Evolutionary conservation across 1,140 invertebrate species (phyloP), one percentile per base, ranked within the genome.

Genomic region (Bombus sylvicola): DNA sequence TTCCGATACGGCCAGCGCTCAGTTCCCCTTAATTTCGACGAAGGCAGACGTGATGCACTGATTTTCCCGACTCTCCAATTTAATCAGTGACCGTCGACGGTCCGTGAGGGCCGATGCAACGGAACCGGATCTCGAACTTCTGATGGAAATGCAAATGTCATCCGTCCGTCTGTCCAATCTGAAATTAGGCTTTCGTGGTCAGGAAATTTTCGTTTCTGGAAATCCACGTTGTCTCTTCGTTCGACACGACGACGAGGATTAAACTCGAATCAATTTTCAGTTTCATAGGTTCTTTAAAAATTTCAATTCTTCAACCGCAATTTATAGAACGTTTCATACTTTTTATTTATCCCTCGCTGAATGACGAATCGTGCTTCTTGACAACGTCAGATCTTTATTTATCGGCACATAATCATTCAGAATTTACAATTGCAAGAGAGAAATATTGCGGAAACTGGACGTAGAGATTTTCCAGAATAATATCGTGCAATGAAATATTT

Each of bases 61-160:
- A 84, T 84, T 84, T 84, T 79, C 82, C 75, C 66, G 82, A 62
- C 82, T 84, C 71, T 84, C 66, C 75, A 84, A 84, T 84, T 84
- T 84, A 84, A 84, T 84, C 82, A 84, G 75, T 79, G 64, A 79
- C 75, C 75, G 82, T 39, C 37, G 47, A 53, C 69, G 8, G 39
- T 41, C 71, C 71, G 71, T 31, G 57, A 37, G 62, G 31, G 68
- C 37, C 81, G 68, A 59, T 62, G 81, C 59, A 79, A 59, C 82
- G 82, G 71, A 84, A 84, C 66, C 39, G 75, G 39, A 79, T 59
- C 41, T 68, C 75, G 82, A 84, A 71, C 77, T 79, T 31, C 75
- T 79, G 82, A 79, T 79, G 66, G 76, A 84, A 84, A 84, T 84
- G 82, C 82, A 84, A 84, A 84, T 84, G 82, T 79, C 64, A 71